Percentiles rank a stretch among this genome's conserved stretches.
These are phyloP conservation scores for Blennius ocellaris DNA, from an alignment of 2,113 vertebrate genomes.

Conservation along the genomic window DNA sequence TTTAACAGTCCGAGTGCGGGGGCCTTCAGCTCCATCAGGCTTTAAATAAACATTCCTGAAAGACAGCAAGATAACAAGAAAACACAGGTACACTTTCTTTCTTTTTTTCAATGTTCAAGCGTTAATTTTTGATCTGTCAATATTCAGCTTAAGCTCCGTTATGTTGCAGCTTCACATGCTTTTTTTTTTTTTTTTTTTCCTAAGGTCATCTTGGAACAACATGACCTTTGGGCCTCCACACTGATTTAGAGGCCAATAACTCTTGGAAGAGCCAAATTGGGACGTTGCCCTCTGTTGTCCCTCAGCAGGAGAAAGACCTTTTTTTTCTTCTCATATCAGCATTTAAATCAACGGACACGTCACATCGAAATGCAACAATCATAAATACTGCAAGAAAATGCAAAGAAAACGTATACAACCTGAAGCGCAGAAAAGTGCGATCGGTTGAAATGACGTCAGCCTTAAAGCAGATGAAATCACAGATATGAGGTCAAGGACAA, in stretches of 20 bases:
- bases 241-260: slow-evolving; percentile 49
- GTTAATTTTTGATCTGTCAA: neutral
- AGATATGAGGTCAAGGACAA: slow-evolving; percentile 68
- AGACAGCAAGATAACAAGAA: neutral
- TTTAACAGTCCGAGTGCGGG: slow-evolving; percentile 35
- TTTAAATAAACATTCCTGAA: slow-evolving; percentile 47
- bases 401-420: too few relatives aligned
- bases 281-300: slow-evolving; percentile 23
- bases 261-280: slow-evolving; percentile 44
- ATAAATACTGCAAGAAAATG: neutral
- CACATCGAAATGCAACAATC: slow-evolving; percentile 22
- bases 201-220: slow-evolving; percentile 37
- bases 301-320: slow-evolving; percentile 21
- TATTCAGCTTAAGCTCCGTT: slow-evolving; percentile 9
- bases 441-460: neutral
- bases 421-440: neutral
- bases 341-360: slow-evolving; percentile 51
- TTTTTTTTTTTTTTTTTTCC: slow-evolving; percentile 35
- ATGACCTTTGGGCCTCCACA: slow-evolving; percentile 44
- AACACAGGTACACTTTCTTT: neutral
- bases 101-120: neutral
- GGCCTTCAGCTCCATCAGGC: slow-evolving; percentile 31
- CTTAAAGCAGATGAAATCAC: slow-evolving; percentile 9
- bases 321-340: slow-evolving; percentile 27
- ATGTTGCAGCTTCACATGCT: slow-evolving; percentile 20